phyloP scores from a whole-genome alignment of 2,888 invertebrate species.

The Acleris literana region DNA sequence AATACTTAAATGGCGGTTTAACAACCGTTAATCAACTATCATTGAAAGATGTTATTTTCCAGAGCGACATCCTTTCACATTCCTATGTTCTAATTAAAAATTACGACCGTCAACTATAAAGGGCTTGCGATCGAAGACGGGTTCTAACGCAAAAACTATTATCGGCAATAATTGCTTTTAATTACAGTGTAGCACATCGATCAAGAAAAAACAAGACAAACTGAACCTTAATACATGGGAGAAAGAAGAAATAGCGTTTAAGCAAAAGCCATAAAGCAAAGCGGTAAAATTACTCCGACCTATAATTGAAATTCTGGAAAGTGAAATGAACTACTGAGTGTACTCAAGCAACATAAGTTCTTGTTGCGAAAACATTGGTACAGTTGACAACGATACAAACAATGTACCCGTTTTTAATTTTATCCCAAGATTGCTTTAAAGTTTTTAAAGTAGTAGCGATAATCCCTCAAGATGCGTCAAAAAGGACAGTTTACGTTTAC shows the following conservation, averaged over 20 bases:
- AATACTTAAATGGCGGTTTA: neutral
- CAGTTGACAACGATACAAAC: no score
- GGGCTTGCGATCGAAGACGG: constrained; percentile 54
- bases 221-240: neutral
- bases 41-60: constrained; percentile 1
- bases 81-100: constrained; percentile 22
- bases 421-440: no score
- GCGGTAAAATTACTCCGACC: neutral
- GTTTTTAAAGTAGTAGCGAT: no score
- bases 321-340: no score
- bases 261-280: neutral
- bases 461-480: no score
- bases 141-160: constrained; percentile 66
- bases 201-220: neutral
- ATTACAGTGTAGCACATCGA: constrained; percentile 54
- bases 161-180: constrained; percentile 65
- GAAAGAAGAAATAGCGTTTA: neutral
- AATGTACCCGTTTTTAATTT: no score
- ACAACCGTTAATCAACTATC: neutral
- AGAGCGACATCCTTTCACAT: constrained; percentile 15
- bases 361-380: no score
- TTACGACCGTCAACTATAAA: constrained; percentile 38
- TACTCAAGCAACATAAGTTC: no score
- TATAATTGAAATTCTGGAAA: no score
- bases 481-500: no score